Percentiles rank a stretch among this genome's conserved stretches.
phyloP scores from a whole-genome alignment of 2,113 vertebrate species.

The Pseudois nayaur region DNA sequence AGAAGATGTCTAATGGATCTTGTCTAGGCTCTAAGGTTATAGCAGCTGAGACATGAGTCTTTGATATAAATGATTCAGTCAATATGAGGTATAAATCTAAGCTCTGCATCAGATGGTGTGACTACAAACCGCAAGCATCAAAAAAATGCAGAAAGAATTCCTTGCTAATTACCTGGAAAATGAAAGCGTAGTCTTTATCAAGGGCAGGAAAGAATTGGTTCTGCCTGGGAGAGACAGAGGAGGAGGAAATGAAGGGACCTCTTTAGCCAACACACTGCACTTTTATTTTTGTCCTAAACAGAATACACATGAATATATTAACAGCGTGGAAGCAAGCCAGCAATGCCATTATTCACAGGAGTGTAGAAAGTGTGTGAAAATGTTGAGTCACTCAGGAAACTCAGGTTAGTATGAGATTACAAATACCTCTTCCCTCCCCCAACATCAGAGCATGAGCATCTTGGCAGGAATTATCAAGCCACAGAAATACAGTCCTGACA shows the following conservation, averaged over 20 bases:
- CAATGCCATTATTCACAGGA: slow-evolving; percentile 16
- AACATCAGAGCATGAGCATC: not conserved
- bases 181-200: not conserved
- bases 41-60: not conserved
- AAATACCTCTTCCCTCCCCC: not conserved
- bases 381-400: not conserved
- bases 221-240: not conserved
- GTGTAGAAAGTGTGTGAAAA: slow-evolving; percentile 16
- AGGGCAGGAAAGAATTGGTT: not conserved
- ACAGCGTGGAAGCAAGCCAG: not conserved
- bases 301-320: not conserved
- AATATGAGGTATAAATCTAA: not conserved
- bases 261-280: not conserved
- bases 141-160: not conserved
- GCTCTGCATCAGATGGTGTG: not conserved
- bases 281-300: not conserved
- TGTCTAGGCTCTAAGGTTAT: not conserved
- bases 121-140: not conserved
- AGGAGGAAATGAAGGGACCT: not conserved
- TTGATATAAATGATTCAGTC: not conserved
- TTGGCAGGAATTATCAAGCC: slow-evolving; percentile 43
- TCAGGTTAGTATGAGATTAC: not conserved
- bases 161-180: slow-evolving; percentile 22
- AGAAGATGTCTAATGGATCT: not conserved
- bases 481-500: not conserved